phyloP scores from a whole-genome alignment of 2,888 invertebrate species.

The Drosophila birchii region DNA sequence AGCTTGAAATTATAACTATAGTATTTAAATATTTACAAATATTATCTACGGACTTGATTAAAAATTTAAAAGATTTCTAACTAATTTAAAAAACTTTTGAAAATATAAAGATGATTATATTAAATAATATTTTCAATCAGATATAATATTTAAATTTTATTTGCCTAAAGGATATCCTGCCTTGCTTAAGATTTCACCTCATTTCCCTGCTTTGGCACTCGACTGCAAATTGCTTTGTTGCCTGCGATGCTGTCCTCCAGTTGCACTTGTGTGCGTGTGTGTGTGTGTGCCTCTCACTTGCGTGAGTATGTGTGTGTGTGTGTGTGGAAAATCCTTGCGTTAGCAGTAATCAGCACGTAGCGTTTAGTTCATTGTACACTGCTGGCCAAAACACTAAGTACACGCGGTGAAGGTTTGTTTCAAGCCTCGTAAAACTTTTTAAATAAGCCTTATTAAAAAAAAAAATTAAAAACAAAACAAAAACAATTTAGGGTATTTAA shows the following conservation, averaged over 20 bases:
- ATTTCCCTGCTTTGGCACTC: neutral
- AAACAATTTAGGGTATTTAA: too few species aligned
- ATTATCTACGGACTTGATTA: accelerated
- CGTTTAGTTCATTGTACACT: slow-evolving; percentile 66
- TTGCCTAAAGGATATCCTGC: neutral
- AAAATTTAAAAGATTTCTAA: neutral
- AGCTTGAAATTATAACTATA: neutral
- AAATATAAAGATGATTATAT: neutral
- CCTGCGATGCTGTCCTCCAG: slow-evolving; percentile 26
- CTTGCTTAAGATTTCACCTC: neutral
- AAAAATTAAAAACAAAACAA: too few species aligned
- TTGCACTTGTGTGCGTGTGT: slow-evolving; percentile 22
- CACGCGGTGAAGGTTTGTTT: too few species aligned
- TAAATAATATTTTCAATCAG: neutral
- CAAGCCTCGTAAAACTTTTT: too few species aligned
- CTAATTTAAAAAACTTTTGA: neutral
- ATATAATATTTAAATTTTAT: neutral
- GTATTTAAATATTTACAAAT: neutral
- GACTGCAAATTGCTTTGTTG: slow-evolving; percentile 35
- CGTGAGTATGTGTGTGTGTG: neutral
- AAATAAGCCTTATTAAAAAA: too few species aligned
- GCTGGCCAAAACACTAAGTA: too few species aligned
- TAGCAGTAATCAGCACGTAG: slow-evolving; percentile 80
- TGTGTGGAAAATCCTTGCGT: slow-evolving; percentile 70
- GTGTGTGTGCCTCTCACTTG: neutral